Evolutionary conservation across 2,113 vertebrate species (phyloP).

Genomic region (Rhea americana): DNA sequence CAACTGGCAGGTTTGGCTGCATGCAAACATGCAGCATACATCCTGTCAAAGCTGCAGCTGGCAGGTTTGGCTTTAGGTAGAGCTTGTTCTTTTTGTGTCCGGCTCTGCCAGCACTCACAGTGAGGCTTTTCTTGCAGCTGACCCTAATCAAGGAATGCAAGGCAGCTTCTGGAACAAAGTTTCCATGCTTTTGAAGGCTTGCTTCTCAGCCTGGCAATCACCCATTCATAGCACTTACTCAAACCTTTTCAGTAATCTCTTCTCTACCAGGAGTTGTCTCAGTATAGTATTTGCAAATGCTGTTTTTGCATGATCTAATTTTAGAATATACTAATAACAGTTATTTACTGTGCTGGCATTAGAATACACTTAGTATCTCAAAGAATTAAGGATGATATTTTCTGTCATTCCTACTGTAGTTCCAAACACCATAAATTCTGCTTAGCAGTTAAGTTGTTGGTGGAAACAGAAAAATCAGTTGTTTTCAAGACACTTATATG

Average conservation of each 20-base stretch:
- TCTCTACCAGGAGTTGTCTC: constrained; percentile 27
- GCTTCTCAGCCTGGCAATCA: constrained; percentile 37
- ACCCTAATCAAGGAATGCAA: constrained; percentile 33
- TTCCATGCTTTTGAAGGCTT: background rate
- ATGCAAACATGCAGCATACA: background rate
- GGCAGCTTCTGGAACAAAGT: constrained; percentile 28
- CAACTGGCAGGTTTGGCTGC: constrained; percentile 23
- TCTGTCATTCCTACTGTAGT: background rate
- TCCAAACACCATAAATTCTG: background rate
- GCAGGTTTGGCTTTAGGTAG: constrained; percentile 2
- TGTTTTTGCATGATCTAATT: constrained; percentile 40
- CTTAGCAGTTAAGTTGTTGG: background rate
- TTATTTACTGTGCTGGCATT: constrained; percentile 40
- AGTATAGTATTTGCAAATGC: constrained; percentile 21
- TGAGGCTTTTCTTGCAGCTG: constrained; percentile 15
- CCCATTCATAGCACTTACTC: constrained; percentile 6
- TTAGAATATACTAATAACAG: constrained; percentile 46
- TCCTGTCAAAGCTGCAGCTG: constrained; percentile 27
- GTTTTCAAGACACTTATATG: background rate
- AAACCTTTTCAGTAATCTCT: constrained; percentile 40
- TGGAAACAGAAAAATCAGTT: background rate
- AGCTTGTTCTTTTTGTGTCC: background rate
- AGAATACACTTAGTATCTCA: background rate
- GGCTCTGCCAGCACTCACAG: background rate
- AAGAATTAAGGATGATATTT: background rate